These are phyloP conservation scores for Nomada ruficornis DNA, from an alignment of 2,888 invertebrate species.

Conservation along the genomic window DNA sequence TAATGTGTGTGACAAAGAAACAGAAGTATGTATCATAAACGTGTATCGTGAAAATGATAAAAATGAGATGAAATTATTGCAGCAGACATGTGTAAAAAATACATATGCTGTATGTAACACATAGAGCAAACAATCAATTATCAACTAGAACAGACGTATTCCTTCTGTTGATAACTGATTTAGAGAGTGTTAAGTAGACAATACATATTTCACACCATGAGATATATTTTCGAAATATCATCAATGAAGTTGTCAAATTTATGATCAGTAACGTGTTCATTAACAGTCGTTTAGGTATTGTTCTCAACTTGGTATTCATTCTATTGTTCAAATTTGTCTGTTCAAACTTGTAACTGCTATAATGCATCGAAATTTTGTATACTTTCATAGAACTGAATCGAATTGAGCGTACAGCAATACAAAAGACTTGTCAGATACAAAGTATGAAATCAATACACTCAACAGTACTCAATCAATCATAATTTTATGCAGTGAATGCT, in stretches of 20 bases:
- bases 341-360: background rate
- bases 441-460: background rate
- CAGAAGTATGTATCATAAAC: background rate
- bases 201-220: background rate
- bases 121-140: background rate
- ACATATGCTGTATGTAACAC: background rate
- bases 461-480: background rate
- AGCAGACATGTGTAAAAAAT: background rate
- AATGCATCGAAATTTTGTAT: background rate
- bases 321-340: background rate
- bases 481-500: background rate
- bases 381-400: no score
- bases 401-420: no score
- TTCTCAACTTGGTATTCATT: background rate
- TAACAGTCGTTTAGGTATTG: background rate
- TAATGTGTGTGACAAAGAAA: background rate
- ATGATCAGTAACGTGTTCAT: background rate
- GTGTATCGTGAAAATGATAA: no score
- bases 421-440: background rate
- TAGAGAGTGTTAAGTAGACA: slow-evolving; percentile 10
- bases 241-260: background rate
- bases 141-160: background rate
- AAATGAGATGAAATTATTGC: background rate
- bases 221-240: background rate
- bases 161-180: background rate